These are phyloP conservation scores for Drosophila sordidula DNA, from an alignment of 2,888 invertebrate species.

Conservation along the genomic window DNA sequence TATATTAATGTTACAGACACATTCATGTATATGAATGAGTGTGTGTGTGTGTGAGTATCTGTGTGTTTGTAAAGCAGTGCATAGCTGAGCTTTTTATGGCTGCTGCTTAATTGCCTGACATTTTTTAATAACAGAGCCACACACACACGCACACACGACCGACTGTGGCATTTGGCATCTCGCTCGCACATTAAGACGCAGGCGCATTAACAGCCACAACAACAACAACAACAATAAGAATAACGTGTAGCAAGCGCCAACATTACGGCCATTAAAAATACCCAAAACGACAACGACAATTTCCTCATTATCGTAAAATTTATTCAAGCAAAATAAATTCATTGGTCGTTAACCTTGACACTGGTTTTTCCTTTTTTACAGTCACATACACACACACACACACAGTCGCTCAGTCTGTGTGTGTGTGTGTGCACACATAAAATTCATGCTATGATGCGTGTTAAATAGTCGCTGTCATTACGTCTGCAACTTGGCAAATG, in stretches of 20 bases:
- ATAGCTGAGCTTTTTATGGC: slow-evolving; percentile 35
- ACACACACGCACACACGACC: slow-evolving; percentile 7
- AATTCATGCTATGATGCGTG: slow-evolving; percentile 74
- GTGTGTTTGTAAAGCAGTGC: not conserved
- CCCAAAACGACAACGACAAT: slow-evolving; percentile 82
- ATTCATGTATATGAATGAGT: not conserved
- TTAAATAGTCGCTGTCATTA: slow-evolving; percentile 75
- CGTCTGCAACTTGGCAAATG: slow-evolving; percentile 42
- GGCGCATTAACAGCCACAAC: slow-evolving; percentile 48
- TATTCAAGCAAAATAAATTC: slow-evolving; percentile 85
- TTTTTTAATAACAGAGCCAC: slow-evolving; percentile 58
- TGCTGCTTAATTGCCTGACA: slow-evolving; percentile 56
- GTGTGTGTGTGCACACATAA: slow-evolving; percentile 49
- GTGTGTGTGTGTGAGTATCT: not conserved
- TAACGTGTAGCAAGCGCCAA: slow-evolving; percentile 58
- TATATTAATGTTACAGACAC: slow-evolving; percentile 21
- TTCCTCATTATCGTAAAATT: slow-evolving; percentile 85
- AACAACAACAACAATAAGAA: slow-evolving; percentile 25
- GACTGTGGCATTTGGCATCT: slow-evolving; percentile 27
- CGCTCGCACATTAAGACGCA: slow-evolving; percentile 43
- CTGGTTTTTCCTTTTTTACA: slow-evolving; percentile 81
- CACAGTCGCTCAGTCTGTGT: slow-evolving; percentile 23
- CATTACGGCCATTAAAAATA: slow-evolving; percentile 82
- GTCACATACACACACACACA: slow-evolving; percentile 40
- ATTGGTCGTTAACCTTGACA: slow-evolving; percentile 86